Percentiles rank a stretch among this genome's conserved stretches.
Evolutionary conservation across 2,888 invertebrate species (phyloP).

Genomic region (Phlogophora meticulosa): DNA sequence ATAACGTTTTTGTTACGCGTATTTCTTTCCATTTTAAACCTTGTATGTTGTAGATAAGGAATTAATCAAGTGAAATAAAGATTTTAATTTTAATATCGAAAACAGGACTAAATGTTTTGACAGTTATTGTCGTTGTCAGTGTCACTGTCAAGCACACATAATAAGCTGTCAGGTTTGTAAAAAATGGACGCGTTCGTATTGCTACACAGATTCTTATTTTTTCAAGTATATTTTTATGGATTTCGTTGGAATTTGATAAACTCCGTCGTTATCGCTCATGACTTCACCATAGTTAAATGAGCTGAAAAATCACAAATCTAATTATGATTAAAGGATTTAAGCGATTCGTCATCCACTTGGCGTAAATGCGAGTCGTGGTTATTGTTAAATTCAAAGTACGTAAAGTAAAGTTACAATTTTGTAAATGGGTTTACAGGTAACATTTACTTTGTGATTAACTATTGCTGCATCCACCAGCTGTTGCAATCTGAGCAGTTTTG

Average conservation of each 20-base stretch:
- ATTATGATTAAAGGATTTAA: slow-evolving; percentile 40
- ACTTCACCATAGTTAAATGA: slow-evolving; percentile 29
- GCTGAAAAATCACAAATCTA: slow-evolving; percentile 48
- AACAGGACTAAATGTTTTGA: slow-evolving; percentile 20
- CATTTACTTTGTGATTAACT: not conserved
- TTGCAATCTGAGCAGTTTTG: not conserved
- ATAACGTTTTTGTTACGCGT: slow-evolving; percentile 1
- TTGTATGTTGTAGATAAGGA: not conserved
- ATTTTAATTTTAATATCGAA: not conserved
- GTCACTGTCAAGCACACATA: not conserved
- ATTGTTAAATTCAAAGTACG: not conserved
- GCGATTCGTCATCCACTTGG: slow-evolving; percentile 27
- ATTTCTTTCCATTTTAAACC: slow-evolving; percentile 42
- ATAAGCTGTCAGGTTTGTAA: slow-evolving; percentile 9
- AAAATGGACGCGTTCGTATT: slow-evolving; percentile 33
- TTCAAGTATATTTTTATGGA: not conserved
- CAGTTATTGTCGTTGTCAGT: slow-evolving; percentile 31
- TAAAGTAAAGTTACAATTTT: not conserved
- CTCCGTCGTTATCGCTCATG: slow-evolving; percentile 18
- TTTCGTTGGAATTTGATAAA: slow-evolving; percentile 15
- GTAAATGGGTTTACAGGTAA: not conserved
- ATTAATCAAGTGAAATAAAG: not conserved
- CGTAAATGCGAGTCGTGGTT: slow-evolving; percentile 1
- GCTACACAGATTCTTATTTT: not conserved
- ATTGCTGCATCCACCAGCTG: too few relatives aligned